phyloP scores from a whole-genome alignment of 2,888 invertebrate species.

The Antheraea assamensis region DNA sequence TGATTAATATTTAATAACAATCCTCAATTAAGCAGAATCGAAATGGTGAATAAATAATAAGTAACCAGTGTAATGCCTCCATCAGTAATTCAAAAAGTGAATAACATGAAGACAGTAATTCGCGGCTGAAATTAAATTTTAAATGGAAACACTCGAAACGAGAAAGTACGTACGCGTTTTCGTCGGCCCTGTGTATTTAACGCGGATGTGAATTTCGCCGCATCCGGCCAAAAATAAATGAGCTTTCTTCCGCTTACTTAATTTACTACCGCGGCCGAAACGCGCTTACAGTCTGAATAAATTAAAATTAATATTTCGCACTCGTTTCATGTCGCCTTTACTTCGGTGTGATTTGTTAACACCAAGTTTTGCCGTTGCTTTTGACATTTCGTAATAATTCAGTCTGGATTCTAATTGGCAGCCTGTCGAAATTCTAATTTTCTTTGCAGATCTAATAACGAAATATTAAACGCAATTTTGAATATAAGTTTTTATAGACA shows the following conservation, averaged over 20 bases:
- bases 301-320: slow-evolving; percentile 78
- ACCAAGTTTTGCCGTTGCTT: slow-evolving; percentile 45
- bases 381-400: slow-evolving; percentile 20
- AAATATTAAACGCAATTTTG: not conserved
- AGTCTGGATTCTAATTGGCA: slow-evolving; percentile 8
- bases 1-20: slow-evolving; percentile 60
- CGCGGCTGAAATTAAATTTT: slow-evolving; percentile 75
- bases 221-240: slow-evolving; percentile 81
- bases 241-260: slow-evolving; percentile 81
- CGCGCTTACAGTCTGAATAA: slow-evolving; percentile 70
- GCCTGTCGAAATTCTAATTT: not conserved
- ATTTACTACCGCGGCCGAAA: slow-evolving; percentile 71
- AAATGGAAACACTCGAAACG: slow-evolving; percentile 74
- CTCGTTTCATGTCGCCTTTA: slow-evolving; percentile 63
- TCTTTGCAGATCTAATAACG: not conserved
- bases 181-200: slow-evolving; percentile 77
- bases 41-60: slow-evolving; percentile 64
- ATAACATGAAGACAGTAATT: slow-evolving; percentile 79
- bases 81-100: slow-evolving; percentile 74
- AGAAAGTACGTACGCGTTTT: slow-evolving; percentile 62
- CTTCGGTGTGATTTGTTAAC: slow-evolving; percentile 66
- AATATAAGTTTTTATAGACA: not conserved
- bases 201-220: slow-evolving; percentile 79
- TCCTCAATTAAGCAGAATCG: slow-evolving; percentile 58
- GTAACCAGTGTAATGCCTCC: slow-evolving; percentile 58